Evolutionary conservation across 2,888 invertebrate genomes (phyloP), one percentile per base, ranked within the genome.

Genomic region (Elegia similella): DNA sequence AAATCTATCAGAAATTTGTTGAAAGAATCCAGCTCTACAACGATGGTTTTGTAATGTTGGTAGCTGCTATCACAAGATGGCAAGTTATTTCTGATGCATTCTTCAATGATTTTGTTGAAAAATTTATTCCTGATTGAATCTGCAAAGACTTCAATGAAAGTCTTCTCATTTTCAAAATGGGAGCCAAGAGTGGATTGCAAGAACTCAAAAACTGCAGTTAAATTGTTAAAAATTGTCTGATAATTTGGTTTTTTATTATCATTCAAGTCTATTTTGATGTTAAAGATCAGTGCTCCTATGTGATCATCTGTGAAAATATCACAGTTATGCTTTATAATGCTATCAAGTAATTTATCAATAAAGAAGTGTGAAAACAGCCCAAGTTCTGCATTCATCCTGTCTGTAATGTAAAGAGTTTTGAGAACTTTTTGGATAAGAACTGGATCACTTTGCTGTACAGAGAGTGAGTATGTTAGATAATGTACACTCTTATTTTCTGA

Each of bases 141-240:
- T 0, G 88, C 82, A 60, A 92, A 86, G 0, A 88, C 76, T 68
- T 84, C 81, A 38, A 91, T 84, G 42, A 92, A 91, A 23, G 83
- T 82, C 57, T 78, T 74, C 15, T 84, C 83, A 55, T 76, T 73
- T 54, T 88, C 84, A 70, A 92, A 84, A 44, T 84, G 82, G 0
- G 81, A 79, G 0, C 89, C 90, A 1, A 92, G 68, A 0, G 88
- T 88, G 10, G 87, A 84, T 48, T 90, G 84, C 0, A 92, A 68
- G 59, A 91, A 92, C 62, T 91, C 92, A 77, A 92, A 92, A 50
- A 90, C 79, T 2, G 86, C 87, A 2, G 83, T 88, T 48, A 92
- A 69, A 70, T 92, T 91, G 59, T 83, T 88, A 38, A 92, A 87
- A 43, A 91, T 82, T 1, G 85, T 85, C 69, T 86, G 87, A 52